A percentile compares a stretch with the other conserved stretches of the same genome.
Evolutionary conservation across 2,888 invertebrate genomes (phyloP).

Genomic region (Sinelater perroti): DNA sequence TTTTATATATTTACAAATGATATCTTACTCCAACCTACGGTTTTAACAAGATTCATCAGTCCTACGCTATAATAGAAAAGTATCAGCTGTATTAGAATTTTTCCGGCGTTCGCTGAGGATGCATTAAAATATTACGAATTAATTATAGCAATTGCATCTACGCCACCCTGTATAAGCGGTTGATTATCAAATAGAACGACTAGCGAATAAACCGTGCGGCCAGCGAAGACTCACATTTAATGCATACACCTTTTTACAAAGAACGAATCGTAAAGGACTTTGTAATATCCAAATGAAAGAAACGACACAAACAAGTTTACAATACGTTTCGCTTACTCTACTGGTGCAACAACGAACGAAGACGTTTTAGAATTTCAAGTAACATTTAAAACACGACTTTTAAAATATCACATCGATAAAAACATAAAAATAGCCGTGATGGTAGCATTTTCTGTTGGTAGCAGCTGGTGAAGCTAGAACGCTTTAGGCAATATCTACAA

Average conservation of each 20-base stretch:
- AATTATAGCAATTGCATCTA: slow-evolving; percentile 34
- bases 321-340: too few relatives aligned
- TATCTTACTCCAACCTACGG: slow-evolving; percentile 1
- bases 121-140: slow-evolving; percentile 11
- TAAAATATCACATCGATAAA: slow-evolving; percentile 18
- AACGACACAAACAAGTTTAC: too few relatives aligned
- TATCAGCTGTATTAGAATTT: background rate
- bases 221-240: slow-evolving; percentile 28
- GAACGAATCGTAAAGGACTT: background rate
- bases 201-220: too few relatives aligned
- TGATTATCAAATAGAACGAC: slow-evolving; percentile 34
- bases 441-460: background rate
- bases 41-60: background rate
- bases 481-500: too few relatives aligned
- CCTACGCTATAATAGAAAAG: slow-evolving; percentile 6
- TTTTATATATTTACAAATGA: slow-evolving; percentile 13
- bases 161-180: slow-evolving; percentile 46
- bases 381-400: background rate
- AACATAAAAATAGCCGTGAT: slow-evolving; percentile 2
- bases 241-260: slow-evolving; percentile 7
- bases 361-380: background rate
- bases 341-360: background rate
- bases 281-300: background rate
- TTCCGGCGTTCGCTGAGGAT: background rate
- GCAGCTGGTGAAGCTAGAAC: too few relatives aligned